phyloP scores from a whole-genome alignment of 2,888 invertebrate genomes.

The Cheilosia pagana region DNA sequence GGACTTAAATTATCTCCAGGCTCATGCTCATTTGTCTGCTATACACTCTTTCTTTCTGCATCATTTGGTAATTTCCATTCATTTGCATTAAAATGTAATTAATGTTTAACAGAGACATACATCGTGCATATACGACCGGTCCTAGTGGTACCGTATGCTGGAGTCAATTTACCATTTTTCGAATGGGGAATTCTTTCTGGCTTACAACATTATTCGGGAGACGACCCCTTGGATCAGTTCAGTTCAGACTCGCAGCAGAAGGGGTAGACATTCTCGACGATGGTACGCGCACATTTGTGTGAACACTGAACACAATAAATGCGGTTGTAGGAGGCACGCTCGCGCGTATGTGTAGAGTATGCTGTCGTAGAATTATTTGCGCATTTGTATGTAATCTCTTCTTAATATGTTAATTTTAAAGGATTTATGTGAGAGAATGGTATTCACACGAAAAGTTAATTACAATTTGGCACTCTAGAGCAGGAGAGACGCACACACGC shows the following conservation, averaged over 20 bases:
- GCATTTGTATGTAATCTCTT: constrained; percentile 76
- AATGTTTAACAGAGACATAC: constrained; percentile 63
- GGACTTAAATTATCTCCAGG: constrained; percentile 33
- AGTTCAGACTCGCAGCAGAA: constrained; percentile 15
- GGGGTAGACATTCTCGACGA: constrained; percentile 43
- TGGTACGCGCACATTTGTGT: constrained; percentile 21
- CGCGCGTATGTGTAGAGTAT: constrained; percentile 48
- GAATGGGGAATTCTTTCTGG: constrained; percentile 39
- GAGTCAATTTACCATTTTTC: constrained; percentile 67
- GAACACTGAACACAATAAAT: constrained; percentile 51
- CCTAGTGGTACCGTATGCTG: constrained; percentile 43
- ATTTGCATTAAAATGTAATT: constrained; percentile 73
- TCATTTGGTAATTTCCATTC: constrained; percentile 72
- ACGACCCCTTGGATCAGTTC: neutral
- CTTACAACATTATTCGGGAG: constrained; percentile 14
- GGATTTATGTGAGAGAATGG: constrained; percentile 76
- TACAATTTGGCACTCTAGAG: constrained; percentile 59
- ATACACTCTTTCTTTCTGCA: constrained; percentile 34
- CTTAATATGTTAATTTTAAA: constrained; percentile 79
- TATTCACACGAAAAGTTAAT: constrained; percentile 76
- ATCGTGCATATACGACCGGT: constrained; percentile 2
- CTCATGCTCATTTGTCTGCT: constrained; percentile 1
- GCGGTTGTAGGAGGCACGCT: neutral
- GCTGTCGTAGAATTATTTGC: constrained; percentile 74
- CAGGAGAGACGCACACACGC: constrained; percentile 9